A percentile compares a stretch with the other conserved stretches of the same genome.
Evolutionary conservation across 2,888 invertebrate species (phyloP).

Genomic region (Spatulosminthurus flaviceps): DNA sequence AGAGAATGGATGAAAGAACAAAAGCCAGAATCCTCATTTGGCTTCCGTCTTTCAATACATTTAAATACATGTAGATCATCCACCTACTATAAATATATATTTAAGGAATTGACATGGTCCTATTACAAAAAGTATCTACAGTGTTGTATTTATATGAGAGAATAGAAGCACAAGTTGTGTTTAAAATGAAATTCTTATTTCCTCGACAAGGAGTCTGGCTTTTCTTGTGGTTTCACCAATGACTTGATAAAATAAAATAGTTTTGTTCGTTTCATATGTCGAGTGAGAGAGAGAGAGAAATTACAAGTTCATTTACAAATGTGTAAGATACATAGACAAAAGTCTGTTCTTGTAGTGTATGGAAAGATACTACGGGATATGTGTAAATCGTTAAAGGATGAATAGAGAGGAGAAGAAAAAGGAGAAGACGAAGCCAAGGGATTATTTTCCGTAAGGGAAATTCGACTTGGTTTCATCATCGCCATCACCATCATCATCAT

Average conservation of each 20-base stretch:
- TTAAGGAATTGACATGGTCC: not conserved
- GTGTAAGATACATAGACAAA: no score
- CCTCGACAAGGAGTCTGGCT: not conserved
- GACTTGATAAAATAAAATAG: constrained; percentile 11
- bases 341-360: no score
- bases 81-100: not conserved
- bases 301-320: no score
- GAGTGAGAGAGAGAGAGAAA: no score
- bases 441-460: constrained; percentile 15
- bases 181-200: not conserved
- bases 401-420: not conserved
- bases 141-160: no score
- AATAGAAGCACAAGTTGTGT: not conserved
- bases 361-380: no score
- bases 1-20: not conserved
- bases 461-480: constrained; percentile 16
- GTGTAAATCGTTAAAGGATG: not conserved
- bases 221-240: constrained; percentile 11
- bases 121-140: not conserved
- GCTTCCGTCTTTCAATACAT: constrained; percentile 6
- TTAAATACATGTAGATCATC: not conserved
- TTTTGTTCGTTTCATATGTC: not conserved
- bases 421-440: not conserved
- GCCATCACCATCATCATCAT: not conserved
- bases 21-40: not conserved